A percentile compares a stretch with the other conserved stretches of the same genome.
Conservation (phyloP, 2,113 vertebrate species). For the Hymenochirus boettgeri region DNA sequence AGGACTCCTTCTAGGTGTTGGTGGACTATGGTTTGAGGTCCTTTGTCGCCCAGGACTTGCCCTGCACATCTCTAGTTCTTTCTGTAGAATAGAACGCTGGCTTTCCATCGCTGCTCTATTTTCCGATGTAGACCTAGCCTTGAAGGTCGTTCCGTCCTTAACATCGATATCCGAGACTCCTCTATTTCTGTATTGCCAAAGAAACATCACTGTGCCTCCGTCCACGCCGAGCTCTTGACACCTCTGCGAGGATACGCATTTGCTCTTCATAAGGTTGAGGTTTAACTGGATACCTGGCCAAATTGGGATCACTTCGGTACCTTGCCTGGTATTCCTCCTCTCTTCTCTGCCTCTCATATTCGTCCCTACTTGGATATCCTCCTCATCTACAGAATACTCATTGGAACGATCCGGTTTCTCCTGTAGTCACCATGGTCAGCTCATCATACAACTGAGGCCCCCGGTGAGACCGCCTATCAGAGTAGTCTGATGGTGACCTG, state of each 20-base stretch:
- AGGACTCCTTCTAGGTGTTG: slow-evolving; percentile 85
- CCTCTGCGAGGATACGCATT: slow-evolving; percentile 96
- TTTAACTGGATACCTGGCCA: slow-evolving; percentile 95
- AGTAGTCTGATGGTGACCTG: slow-evolving; percentile 93
- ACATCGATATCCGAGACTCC: slow-evolving; percentile 72
- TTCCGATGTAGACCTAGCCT: slow-evolving; percentile 80
- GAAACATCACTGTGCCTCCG: slow-evolving; percentile 94
- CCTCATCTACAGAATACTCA: slow-evolving; percentile 84
- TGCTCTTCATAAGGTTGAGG: slow-evolving; percentile 96
- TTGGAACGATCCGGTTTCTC: slow-evolving; percentile 83
- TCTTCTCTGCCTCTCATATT: slow-evolving; percentile 83
- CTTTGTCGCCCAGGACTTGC: slow-evolving; percentile 70
- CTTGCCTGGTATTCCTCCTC: slow-evolving; percentile 93
- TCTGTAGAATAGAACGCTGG: slow-evolving; percentile 91
- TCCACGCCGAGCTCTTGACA: slow-evolving; percentile 87
- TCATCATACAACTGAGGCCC: slow-evolving; percentile 80
- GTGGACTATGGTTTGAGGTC: slow-evolving; percentile 85
- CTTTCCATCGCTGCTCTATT: slow-evolving; percentile 80
- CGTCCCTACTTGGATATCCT: slow-evolving; percentile 70
- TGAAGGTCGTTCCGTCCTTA: slow-evolving; percentile 72
- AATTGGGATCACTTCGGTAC: slow-evolving; percentile 92
- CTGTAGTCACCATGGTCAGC: slow-evolving; percentile 75
- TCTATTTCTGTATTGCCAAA: slow-evolving; percentile 88
- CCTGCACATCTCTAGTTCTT: slow-evolving; percentile 78
- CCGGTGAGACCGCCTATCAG: slow-evolving; percentile 76